phyloP scores from a whole-genome alignment of 2,113 vertebrate genomes.

The Tonatia bakeri region DNA sequence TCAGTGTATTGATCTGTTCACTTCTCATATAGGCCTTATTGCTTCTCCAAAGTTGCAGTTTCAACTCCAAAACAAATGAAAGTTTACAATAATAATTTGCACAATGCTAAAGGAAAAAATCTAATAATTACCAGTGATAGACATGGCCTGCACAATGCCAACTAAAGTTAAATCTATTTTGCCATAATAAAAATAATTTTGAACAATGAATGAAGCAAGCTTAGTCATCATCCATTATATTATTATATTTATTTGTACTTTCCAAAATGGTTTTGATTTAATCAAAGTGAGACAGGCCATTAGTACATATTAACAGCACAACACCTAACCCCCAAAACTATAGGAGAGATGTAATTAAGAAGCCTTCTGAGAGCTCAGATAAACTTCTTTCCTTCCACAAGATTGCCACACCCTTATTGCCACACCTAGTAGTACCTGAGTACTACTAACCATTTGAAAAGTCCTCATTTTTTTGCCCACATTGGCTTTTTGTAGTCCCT shows the following conservation, averaged over 20 bases:
- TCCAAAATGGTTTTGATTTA: slow-evolving; percentile 33
- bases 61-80: background rate
- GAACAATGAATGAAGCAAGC: slow-evolving; percentile 41
- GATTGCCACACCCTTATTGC: background rate
- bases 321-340: background rate
- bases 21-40: background rate
- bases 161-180: slow-evolving; percentile 52
- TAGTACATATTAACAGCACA: slow-evolving; percentile 23
- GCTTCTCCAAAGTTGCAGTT: background rate
- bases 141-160: slow-evolving; percentile 42
- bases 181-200: slow-evolving; percentile 52
- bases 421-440: no score
- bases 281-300: slow-evolving; percentile 50
- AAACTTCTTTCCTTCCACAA: background rate
- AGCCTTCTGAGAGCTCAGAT: background rate
- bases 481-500: background rate
- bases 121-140: slow-evolving; percentile 55
- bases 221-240: slow-evolving; percentile 48
- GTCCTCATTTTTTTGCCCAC: background rate
- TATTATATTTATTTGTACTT: background rate
- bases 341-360: background rate
- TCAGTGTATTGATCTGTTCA: background rate
- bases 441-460: background rate
- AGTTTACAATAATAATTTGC: background rate
- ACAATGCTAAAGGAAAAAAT: slow-evolving; percentile 11